Evolutionary conservation across 2,888 invertebrate genomes (phyloP), one percentile per base, ranked within the genome.

Genomic region (Caenorhabditis becei): DNA sequence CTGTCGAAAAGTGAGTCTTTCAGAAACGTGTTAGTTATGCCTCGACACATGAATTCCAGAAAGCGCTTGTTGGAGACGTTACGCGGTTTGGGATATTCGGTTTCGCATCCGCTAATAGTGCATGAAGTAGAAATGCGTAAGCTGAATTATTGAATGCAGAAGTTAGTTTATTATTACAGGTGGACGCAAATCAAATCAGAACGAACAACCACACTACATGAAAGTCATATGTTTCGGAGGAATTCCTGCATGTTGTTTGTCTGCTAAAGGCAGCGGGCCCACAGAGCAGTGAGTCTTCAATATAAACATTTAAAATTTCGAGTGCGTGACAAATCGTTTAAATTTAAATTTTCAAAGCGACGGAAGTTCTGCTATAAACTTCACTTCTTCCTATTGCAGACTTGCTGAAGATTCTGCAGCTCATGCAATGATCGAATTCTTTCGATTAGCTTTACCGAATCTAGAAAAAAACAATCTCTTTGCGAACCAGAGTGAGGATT

Each of bases 351-450:
- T 41, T 44, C 23, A 24, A 14, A 14, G n/a, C 5, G 26, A 54
- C n/a, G n/a, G n/a, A n/a, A n/a, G n/a, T n/a, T n/a, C n/a, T n/a
- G n/a, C n/a, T n/a, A 7, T 41, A 41, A 41, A 11, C 14, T n/a
- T n/a, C n/a, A n/a, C n/a, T n/a, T n/a, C n/a, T n/a, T n/a, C n/a
- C n/a, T n/a, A 16, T 14, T 61, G 1, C 41, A 66, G 44, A 0
- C 11, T 23, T 5, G 75, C 75, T 0, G 75, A 66, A 0, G 75
- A 66, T 14, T 23, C 51, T 0, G 75, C 75, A 0, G 66, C 53
- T 4, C 61, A 75, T 23, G 59, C 75, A 0, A 75, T 75, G 75
- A 14, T 75, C 7, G 75, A 75, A 24, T 66, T 61, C 28, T 75
- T 75, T 23, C 41, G 66, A 18, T 10, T 16, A 0, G 24, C 37